phyloP scores from a whole-genome alignment of 2,113 vertebrate species.

The Lathamus discolor region DNA sequence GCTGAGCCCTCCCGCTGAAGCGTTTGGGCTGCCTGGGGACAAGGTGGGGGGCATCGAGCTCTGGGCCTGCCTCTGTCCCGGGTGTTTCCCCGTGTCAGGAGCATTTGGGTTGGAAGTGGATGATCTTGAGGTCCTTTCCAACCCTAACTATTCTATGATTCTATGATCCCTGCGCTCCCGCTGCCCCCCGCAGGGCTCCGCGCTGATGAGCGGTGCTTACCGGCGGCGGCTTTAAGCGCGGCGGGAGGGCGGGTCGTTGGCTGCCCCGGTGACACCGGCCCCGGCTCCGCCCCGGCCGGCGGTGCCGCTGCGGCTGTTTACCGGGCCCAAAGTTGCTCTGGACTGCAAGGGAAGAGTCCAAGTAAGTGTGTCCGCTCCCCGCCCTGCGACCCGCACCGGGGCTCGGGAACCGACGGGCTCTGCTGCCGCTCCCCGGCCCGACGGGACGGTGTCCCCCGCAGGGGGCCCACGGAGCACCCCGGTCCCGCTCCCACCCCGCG shows the following conservation, averaged over 20 bases:
- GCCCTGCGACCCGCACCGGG: too few species aligned
- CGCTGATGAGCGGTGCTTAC: background rate
- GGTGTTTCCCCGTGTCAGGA: too few species aligned
- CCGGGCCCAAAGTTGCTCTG: background rate
- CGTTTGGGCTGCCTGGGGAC: too few species aligned
- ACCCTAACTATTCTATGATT: too few species aligned
- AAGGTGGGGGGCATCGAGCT: too few species aligned
- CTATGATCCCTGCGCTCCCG: too few species aligned
- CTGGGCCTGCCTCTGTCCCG: too few species aligned
- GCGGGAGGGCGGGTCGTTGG: background rate
- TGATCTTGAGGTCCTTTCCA: too few species aligned
- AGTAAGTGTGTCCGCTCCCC: background rate
- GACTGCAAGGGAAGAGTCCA: background rate
- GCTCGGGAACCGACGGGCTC: too few species aligned
- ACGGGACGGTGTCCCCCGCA: background rate
- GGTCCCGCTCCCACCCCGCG: background rate
- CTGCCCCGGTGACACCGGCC: background rate
- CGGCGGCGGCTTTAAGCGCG: constrained; percentile 11
- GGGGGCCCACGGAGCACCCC: too few species aligned
- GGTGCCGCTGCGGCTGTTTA: constrained; percentile 52
- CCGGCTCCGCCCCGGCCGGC: constrained; percentile 1
- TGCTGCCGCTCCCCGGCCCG: background rate
- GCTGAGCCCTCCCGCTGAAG: background rate
- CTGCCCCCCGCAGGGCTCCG: background rate
- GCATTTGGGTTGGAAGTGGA: too few species aligned